Base-by-base conservation (phyloP, 1,140 invertebrate genomes). In the Hyphantria cunea region DNA sequence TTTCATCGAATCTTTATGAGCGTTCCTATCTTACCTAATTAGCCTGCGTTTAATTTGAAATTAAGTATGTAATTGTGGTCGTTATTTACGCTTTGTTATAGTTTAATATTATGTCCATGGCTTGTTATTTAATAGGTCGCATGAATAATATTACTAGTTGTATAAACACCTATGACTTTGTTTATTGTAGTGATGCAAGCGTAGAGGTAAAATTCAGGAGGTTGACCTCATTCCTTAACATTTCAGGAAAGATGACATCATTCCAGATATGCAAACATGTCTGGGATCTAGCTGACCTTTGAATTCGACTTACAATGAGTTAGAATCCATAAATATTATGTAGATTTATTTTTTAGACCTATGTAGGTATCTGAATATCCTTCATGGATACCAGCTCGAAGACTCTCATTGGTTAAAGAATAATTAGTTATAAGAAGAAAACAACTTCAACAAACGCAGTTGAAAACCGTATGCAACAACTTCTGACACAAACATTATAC, bases 251-350 rank as follows among this genome's bases (percentile, higher is more conserved):
- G 12, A 31, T 48, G 41, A 32, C 52, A 37, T 37, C 34, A 45
- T 54, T 25, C 33, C 32, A 32, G 31, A 17, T 54, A 47, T 56
- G 13, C 45, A 47, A 45, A 56, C 53, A 47, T 34, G 25, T 56
- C 53, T 56, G 53, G 42, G 42, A 56, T 56, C 39, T 17, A 47
- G 53, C 8, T 56, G 53, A 56, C 53, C 53, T 56, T 56, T 56
- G 32, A 47, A 44, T 47, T n/a, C 17, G 53, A 47, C 42, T 56
- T 56, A 34, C 53, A 34, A 56, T 47, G 44, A n/a, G 32, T 45
- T 41, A 47, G 33, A 32, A 54, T 54, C 52, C 31, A 15, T 25
- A 47, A 56, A 56, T 56, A 13, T 11, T 56, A 47, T 55, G 42
- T 13, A 55, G 12, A 47, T 56, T 56, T 56, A 34, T 45, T 47